Evolutionary conservation across 2,888 invertebrate genomes (phyloP).

Genomic region (Sesia apiformis): DNA sequence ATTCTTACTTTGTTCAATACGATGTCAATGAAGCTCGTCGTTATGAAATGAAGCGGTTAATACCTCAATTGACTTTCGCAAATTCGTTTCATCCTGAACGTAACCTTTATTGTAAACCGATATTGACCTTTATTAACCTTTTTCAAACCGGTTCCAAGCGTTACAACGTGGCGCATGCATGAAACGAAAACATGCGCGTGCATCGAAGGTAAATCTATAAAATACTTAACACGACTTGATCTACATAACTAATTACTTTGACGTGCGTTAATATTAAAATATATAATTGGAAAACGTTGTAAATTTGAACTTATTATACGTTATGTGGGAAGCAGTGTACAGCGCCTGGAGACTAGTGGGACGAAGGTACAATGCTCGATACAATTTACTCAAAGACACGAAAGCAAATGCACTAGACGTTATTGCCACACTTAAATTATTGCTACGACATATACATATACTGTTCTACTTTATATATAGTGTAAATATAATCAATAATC

Average conservation of each 20-base stretch:
- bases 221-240: not conserved
- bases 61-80: too few species aligned
- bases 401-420: constrained; percentile 65
- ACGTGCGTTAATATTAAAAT: constrained; percentile 48
- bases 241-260: constrained; percentile 20
- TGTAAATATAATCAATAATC: constrained; percentile 64
- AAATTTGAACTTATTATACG: constrained; percentile 60
- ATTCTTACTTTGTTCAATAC: too few species aligned
- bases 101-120: too few species aligned
- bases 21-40: too few species aligned
- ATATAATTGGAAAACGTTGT: constrained; percentile 56
- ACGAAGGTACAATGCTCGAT: constrained; percentile 29
- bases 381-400: constrained; percentile 42
- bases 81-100: too few species aligned
- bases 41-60: too few species aligned
- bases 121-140: too few species aligned
- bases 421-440: constrained; percentile 72
- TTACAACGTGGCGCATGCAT: too few species aligned
- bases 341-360: constrained; percentile 32
- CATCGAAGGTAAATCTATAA: not conserved
- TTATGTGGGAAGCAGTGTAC: constrained; percentile 58
- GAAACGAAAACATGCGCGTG: too few species aligned
- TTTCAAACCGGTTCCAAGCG: too few species aligned
- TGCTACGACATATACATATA: constrained; percentile 67
- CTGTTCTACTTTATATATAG: constrained; percentile 51